These are phyloP conservation scores for Macrostomum cliftonense DNA, from an alignment of 2,888 invertebrate genomes.

Conservation along the genomic window DNA sequence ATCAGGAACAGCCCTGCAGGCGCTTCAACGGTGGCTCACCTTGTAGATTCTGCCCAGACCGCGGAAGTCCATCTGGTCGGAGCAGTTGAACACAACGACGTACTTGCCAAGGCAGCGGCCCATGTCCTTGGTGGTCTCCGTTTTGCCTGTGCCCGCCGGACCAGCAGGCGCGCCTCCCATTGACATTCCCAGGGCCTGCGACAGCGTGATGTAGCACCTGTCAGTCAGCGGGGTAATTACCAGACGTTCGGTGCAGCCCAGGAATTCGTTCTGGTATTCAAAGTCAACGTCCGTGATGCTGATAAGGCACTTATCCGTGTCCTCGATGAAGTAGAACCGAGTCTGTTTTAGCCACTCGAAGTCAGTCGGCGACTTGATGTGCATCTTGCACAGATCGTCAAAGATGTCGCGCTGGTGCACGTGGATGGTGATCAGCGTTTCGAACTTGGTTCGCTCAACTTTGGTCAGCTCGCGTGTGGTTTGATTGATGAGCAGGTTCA, in stretches of 20 bases:
- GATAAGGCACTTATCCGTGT: conserved; percentile 72
- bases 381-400: conserved; percentile 75
- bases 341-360: conserved; percentile 94
- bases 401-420: conserved; percentile 93
- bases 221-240: conserved; percentile 90
- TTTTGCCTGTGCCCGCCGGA: conserved; percentile 71
- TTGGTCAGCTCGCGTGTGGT: conserved; percentile 73
- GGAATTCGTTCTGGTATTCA: conserved; percentile 82
- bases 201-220: conserved; percentile 86
- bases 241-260: conserved; percentile 80
- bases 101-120: conserved; percentile 38
- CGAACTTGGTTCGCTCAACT: conserved; percentile 79
- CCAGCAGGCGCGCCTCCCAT: conserved; percentile 96
- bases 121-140: conserved; percentile 38
- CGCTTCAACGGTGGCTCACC: not conserved
- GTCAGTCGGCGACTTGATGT: conserved; percentile 68
- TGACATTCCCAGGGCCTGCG: conserved; percentile 81
- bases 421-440: conserved; percentile 85
- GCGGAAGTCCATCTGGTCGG: conserved; percentile 40
- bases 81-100: conserved; percentile 39
- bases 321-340: conserved; percentile 85
- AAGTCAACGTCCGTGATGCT: conserved; percentile 85
- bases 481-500: conserved; percentile 81
- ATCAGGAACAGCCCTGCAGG: not conserved
- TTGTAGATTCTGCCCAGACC: conserved; percentile 37